A percentile compares a stretch with the other conserved stretches of the same genome.
Conservation (phyloP, 2,888 invertebrate species). For the Dendrolimus pini region DNA sequence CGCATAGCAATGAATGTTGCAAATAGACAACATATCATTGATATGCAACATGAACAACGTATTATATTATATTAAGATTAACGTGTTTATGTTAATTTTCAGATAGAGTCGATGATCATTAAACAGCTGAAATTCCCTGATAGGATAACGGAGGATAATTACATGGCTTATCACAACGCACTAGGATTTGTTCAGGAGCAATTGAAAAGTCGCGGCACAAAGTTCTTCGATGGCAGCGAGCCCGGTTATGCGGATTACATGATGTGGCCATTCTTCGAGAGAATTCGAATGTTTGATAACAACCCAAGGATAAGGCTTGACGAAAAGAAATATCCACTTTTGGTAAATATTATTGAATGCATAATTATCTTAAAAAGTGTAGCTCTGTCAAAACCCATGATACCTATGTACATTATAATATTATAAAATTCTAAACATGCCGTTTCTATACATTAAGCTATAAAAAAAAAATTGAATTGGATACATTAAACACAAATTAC, state of each 20-base stretch:
- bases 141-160: slow-evolving; percentile 32
- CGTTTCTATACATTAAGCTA: too few species aligned
- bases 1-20: too few species aligned
- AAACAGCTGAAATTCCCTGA: slow-evolving; percentile 37
- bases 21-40: too few species aligned
- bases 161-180: slow-evolving; percentile 42
- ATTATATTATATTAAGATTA: too few species aligned
- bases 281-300: slow-evolving; percentile 63
- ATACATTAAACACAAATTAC: too few species aligned
- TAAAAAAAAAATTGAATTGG: too few species aligned
- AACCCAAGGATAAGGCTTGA: slow-evolving; percentile 71
- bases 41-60: too few species aligned
- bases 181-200: slow-evolving; percentile 80
- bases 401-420: too few species aligned
- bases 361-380: too few species aligned
- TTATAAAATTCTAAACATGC: too few species aligned
- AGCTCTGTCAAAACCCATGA: too few species aligned
- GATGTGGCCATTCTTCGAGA: slow-evolving; percentile 93
- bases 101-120: slow-evolving; percentile 38
- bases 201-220: slow-evolving; percentile 74
- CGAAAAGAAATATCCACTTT: slow-evolving; percentile 62
- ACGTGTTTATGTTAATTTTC: slow-evolving; percentile 11
- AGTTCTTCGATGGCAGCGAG: slow-evolving; percentile 78
- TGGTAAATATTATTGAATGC: slow-evolving; percentile 31
- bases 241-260: slow-evolving; percentile 89